phyloP scores from a whole-genome alignment of 2,113 vertebrate species.

The Syngnathoides biaculeatus region DNA sequence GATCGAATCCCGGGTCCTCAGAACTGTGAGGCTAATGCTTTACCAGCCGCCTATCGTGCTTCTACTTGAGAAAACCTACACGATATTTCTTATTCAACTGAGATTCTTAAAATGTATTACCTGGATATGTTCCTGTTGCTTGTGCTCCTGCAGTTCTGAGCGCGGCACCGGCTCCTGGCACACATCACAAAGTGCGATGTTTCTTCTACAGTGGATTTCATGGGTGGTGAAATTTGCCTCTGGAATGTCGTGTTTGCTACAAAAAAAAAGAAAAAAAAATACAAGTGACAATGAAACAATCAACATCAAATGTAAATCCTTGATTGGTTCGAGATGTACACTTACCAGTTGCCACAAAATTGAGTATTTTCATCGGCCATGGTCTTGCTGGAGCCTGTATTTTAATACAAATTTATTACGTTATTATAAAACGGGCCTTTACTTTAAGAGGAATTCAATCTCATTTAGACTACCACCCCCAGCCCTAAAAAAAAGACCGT shows the following conservation, averaged over 20 bases:
- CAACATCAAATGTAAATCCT: neutral
- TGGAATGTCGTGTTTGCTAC: slow-evolving; percentile 90
- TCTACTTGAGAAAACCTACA: neutral
- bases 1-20: too few relatives aligned
- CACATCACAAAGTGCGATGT: slow-evolving; percentile 81
- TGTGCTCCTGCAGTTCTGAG: slow-evolving; percentile 81
- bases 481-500: neutral
- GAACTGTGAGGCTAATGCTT: too few relatives aligned
- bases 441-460: neutral
- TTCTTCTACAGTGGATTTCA: slow-evolving; percentile 92
- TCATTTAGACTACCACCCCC: neutral
- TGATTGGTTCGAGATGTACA: neutral
- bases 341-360: slow-evolving; percentile 76
- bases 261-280: slow-evolving; percentile 17
- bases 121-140: slow-evolving; percentile 84
- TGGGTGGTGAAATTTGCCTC: slow-evolving; percentile 89
- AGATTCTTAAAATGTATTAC: slow-evolving; percentile 46
- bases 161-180: slow-evolving; percentile 89
- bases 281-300: neutral
- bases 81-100: neutral
- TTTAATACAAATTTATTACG: neutral
- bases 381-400: slow-evolving; percentile 21
- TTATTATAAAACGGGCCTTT: neutral
- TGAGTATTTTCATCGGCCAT: slow-evolving; percentile 79
- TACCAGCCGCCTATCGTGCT: too few relatives aligned